phyloP scores from a whole-genome alignment of 2,888 invertebrate species.

The Ophraella communa region DNA sequence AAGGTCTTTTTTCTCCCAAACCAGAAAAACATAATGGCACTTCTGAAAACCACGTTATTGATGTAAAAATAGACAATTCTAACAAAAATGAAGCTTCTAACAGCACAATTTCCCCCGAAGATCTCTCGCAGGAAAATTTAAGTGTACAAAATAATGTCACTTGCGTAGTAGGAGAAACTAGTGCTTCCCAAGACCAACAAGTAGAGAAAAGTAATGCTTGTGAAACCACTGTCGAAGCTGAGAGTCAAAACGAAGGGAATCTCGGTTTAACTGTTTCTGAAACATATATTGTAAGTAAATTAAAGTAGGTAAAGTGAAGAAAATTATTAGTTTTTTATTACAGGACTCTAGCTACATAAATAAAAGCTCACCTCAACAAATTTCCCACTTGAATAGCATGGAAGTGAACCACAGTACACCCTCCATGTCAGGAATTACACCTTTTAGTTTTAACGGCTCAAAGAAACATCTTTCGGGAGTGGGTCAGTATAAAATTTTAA shows the following conservation, averaged over 20 bases:
- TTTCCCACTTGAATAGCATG: neutral
- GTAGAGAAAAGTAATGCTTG: neutral
- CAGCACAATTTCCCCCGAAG: too few species aligned
- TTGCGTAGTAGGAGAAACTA: too few species aligned
- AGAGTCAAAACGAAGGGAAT: neutral
- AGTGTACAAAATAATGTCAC: neutral
- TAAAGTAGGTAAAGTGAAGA: neutral
- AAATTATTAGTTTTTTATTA: neutral
- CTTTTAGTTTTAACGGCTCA: neutral
- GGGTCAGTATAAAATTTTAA: constrained; percentile 16
- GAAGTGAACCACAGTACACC: neutral
- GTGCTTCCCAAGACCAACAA: neutral
- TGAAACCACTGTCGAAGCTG: neutral
- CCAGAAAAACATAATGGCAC: neutral
- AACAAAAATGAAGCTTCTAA: neutral
- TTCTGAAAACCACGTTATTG: neutral
- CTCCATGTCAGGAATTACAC: constrained; percentile 10
- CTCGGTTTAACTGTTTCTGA: too few species aligned
- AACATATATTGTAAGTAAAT: neutral
- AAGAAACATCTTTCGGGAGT: constrained; percentile 21
- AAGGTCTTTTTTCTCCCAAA: neutral
- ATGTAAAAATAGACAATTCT: neutral
- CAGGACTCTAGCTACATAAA: constrained; percentile 1
- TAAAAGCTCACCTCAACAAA: neutral
- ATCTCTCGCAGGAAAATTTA: neutral